Evolutionary conservation across 2,888 invertebrate species (phyloP).

Genomic region (Nesidiocoris tenuis): DNA sequence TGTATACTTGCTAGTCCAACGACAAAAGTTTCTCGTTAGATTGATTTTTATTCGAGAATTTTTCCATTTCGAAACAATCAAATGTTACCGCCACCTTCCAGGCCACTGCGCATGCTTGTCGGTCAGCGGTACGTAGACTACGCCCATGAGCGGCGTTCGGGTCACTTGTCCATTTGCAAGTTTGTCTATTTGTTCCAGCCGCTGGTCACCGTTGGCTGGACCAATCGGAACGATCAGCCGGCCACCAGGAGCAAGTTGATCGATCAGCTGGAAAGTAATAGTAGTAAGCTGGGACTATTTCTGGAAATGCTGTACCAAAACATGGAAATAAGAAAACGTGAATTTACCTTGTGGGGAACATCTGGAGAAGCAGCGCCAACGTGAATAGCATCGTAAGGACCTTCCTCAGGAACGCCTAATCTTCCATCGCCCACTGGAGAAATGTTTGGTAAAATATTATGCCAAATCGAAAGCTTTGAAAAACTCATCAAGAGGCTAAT

Average conservation of each 20-base stretch:
- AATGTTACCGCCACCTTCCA: constrained; percentile 48
- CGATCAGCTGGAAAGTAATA: constrained; percentile 63
- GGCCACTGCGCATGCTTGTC: constrained; percentile 75
- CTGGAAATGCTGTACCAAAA: too few relatives aligned
- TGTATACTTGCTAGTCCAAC: too few relatives aligned
- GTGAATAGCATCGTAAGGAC: constrained; percentile 90
- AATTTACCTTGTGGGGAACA: constrained; percentile 70
- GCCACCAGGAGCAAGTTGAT: constrained; percentile 89
- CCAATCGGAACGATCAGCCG: constrained; percentile 90
- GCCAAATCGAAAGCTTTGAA: too few relatives aligned
- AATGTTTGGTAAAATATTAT: too few relatives aligned
- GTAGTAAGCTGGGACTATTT: too few relatives aligned
- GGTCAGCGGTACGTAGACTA: constrained; percentile 95
- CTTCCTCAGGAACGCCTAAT: constrained; percentile 69
- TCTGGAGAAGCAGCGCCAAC: constrained; percentile 85
- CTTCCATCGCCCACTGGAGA: constrained; percentile 83
- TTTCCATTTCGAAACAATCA: neutral
- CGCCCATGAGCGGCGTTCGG: constrained; percentile 83
- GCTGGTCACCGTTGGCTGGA: constrained; percentile 80
- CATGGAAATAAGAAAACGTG: neutral
- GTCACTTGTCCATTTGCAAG: constrained; percentile 72
- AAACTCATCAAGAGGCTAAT: too few relatives aligned
- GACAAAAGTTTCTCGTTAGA: too few relatives aligned
- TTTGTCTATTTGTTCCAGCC: constrained; percentile 86
- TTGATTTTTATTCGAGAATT: too few relatives aligned